A percentile compares a stretch with the other conserved stretches of the same genome.
These are phyloP conservation scores for Zhuqinia jingwanae DNA, from an alignment of 2,888 invertebrate genomes.

Conservation along the genomic window DNA sequence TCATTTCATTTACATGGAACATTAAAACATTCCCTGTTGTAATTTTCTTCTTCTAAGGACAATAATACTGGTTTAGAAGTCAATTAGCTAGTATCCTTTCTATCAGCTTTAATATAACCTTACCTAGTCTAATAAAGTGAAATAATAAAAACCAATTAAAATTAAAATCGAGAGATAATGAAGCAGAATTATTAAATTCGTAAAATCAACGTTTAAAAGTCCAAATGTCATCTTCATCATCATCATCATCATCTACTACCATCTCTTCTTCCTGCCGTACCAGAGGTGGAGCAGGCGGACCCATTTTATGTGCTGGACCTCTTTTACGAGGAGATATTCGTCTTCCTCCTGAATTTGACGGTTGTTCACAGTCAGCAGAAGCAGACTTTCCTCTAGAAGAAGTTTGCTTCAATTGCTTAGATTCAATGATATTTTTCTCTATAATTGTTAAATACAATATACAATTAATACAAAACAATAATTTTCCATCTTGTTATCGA, in stretches of 20 bases:
- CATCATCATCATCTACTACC: slow-evolving; percentile 38
- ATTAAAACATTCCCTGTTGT: too few relatives aligned
- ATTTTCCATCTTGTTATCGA: too few relatives aligned
- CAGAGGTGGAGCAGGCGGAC: neutral
- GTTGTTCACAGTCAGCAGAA: neutral
- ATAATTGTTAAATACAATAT: too few relatives aligned
- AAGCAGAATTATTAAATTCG: neutral
- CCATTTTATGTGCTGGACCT: neutral
- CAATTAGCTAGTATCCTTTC: neutral
- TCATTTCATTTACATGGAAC: too few relatives aligned
- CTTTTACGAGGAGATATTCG: slow-evolving; percentile 17
- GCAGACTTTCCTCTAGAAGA: too few relatives aligned
- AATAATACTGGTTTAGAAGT: neutral
- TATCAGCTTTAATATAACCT: slow-evolving; percentile 56
- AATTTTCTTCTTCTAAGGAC: too few relatives aligned
- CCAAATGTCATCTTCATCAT: slow-evolving; percentile 62
- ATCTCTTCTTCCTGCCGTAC: neutral
- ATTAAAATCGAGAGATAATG: neutral
- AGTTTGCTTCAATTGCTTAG: too few relatives aligned
- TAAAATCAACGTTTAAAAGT: slow-evolving; percentile 37
- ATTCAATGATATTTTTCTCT: too few relatives aligned
- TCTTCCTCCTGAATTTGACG: neutral
- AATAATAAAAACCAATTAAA: slow-evolving; percentile 21
- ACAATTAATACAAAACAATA: too few relatives aligned
- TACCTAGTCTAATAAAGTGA: slow-evolving; percentile 52